Evolutionary conservation across 2,113 vertebrate species (phyloP).

Genomic region (Strix aluco): DNA sequence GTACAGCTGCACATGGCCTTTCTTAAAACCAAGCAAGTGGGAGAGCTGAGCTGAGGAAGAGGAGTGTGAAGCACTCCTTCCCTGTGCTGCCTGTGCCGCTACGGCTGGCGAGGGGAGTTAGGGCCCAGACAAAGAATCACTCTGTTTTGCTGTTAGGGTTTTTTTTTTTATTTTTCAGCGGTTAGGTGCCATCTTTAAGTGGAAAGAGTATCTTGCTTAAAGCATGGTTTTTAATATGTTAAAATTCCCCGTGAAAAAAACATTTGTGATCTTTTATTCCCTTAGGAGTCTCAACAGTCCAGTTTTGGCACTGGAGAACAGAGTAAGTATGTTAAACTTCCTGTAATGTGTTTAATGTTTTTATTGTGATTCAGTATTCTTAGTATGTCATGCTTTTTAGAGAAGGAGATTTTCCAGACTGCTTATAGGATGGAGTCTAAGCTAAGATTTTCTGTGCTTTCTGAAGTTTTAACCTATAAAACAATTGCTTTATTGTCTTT

Average conservation of each 20-base stretch:
- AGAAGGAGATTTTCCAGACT: neutral
- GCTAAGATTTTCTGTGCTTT: neutral
- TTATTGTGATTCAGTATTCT: neutral
- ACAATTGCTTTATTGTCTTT: neutral
- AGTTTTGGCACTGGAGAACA: constrained; percentile 85
- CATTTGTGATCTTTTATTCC: constrained; percentile 39
- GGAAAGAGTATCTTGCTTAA: neutral
- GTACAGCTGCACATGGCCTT: neutral
- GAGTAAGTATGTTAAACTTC: constrained; percentile 84
- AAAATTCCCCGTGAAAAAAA: neutral
- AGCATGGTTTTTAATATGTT: neutral
- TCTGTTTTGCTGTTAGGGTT: neutral
- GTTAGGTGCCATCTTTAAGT: neutral
- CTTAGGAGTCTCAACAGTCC: constrained; percentile 87
- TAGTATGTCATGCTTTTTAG: neutral
- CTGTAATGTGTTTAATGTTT: neutral
- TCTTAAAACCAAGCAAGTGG: neutral
- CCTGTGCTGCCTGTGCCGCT: neutral
- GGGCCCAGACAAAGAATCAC: too few relatives aligned
- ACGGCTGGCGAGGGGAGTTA: neutral
- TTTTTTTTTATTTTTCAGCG: neutral
- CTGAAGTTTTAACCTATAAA: neutral
- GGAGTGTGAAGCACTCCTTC: neutral
- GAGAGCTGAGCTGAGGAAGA: neutral
- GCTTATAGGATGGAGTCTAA: neutral